Conservation (phyloP, 2,113 vertebrate genomes). For the Entosphenus tridentatus region DNA sequence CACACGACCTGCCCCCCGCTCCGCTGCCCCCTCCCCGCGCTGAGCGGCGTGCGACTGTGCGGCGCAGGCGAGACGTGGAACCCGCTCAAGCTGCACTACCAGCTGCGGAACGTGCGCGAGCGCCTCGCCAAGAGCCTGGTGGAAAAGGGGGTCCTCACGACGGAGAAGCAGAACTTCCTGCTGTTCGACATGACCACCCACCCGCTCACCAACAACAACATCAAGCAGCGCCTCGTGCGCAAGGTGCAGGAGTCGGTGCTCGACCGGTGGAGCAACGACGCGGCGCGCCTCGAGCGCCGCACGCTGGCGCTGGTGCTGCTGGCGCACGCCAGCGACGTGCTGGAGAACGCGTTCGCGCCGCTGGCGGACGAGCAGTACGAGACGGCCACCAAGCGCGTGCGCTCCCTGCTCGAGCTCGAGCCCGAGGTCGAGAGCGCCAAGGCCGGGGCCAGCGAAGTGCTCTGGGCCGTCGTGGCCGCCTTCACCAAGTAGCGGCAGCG, state of each 20-base stretch:
- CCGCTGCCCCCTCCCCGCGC: no score
- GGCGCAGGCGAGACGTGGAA: conserved; percentile 76
- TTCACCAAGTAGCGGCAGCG: conserved; percentile 53
- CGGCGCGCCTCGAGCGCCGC: conserved; percentile 78
- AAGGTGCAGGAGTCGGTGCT: conserved; percentile 74
- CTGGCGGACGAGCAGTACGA: conserved; percentile 85
- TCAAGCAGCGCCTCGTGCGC: conserved; percentile 81
- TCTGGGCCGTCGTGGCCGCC: conserved; percentile 79
- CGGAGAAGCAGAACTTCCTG: conserved; percentile 93
- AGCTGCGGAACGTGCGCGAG: conserved; percentile 70
- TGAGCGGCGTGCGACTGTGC: no score
- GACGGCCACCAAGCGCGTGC: conserved; percentile 74
- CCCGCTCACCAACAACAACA: conserved; percentile 77
- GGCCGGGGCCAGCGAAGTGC: conserved; percentile 48
- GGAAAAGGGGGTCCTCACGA: conserved; percentile 80
- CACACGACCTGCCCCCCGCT: no score
- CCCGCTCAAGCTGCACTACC: conserved; percentile 82
- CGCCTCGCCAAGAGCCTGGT: conserved; percentile 80
- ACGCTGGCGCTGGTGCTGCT: conserved; percentile 68
- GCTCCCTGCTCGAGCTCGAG: conserved; percentile 72
- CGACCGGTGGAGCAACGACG: conserved; percentile 80
- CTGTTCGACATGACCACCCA: conserved; percentile 94
- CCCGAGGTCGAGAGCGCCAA: conserved; percentile 73
- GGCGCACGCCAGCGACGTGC: conserved; percentile 68
- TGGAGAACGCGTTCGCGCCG: conserved; percentile 81